Conservation (phyloP, 1,140 invertebrate genomes). For the Chrysoperla carnea region DNA sequence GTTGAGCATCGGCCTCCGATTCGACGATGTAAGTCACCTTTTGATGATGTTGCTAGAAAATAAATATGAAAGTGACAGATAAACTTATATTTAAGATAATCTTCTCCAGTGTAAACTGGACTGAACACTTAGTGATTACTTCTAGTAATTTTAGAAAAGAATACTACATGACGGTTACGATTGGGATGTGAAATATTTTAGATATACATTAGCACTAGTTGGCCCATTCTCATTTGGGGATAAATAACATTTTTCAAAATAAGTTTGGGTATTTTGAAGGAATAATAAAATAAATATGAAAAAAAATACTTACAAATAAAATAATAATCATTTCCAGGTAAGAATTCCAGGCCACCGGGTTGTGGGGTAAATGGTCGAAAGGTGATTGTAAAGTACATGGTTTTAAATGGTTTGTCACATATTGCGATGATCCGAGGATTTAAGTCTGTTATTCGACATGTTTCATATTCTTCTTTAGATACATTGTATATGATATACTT, state of each 20-base stretch:
- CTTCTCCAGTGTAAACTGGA: not conserved
- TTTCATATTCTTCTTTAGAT: slow-evolving; percentile 87
- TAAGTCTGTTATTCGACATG: slow-evolving; percentile 82
- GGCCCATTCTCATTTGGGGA: no score
- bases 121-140: no score
- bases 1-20: slow-evolving; percentile 76
- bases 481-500: slow-evolving; percentile 94
- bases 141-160: no score
- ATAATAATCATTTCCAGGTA: slow-evolving; percentile 85
- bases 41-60: slow-evolving; percentile 58
- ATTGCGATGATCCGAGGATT: slow-evolving; percentile 81
- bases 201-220: no score
- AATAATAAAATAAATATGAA: not conserved
- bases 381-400: slow-evolving; percentile 90
- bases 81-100: slow-evolving; percentile 1
- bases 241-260: no score
- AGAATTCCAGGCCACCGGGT: slow-evolving; percentile 81
- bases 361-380: slow-evolving; percentile 89
- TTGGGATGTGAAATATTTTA: no score
- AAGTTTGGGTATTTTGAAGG: no score
- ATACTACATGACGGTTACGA: no score
- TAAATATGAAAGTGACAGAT: slow-evolving; percentile 2
- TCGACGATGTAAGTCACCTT: slow-evolving; percentile 71
- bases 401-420: slow-evolving; percentile 82
- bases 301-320: slow-evolving; percentile 68